Base-by-base conservation (phyloP, 1,140 invertebrate genomes). In the Chymomyza costata region DNA sequence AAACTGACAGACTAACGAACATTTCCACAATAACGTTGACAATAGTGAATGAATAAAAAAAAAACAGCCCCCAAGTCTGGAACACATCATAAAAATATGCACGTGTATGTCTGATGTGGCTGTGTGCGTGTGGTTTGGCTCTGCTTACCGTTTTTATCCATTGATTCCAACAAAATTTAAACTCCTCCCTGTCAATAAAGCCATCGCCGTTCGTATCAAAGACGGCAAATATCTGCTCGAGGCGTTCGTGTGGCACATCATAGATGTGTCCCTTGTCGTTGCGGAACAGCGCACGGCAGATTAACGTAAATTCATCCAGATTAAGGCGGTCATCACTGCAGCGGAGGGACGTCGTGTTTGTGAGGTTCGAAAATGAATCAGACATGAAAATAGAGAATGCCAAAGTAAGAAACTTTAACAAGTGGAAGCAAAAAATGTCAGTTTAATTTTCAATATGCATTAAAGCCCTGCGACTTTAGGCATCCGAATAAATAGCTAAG, bases 191-290 rank as follows among this genome's bases (percentile, higher is more conserved):
- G 81, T 94, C 93, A 30, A 97, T 92, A 67, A 89, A 90, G 1
- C 92, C 93, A 87, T 97, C 94, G 52, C 71, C 85, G 62, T 95
- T 92, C 45, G 87, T 88, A 86, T 95, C 93, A 69, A 95, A 95
- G 25, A 94, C 90, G 39, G 89, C 87, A 85, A 94, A 94, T 60
- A 94, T 91, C 51, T 95, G 92, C 17, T 89, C 86, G n/a, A 94
- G 87, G 65, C 90, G 90, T 18, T 92, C 88, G 38, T 91, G 88
- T 7, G 92, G 89, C 30, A 96, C 84, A n/a, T 89, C 89, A 71
- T 97, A 97, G 65, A 95, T 92, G 78, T 93, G 92, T 1, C 94
- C 94, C 56, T 90, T 90, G 73, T 94, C 93, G 83, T 96, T 95
- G 3, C 94, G 89, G 86, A 96, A 96, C 32, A 96, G 85, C 0